Conservation (phyloP, 2,113 vertebrate genomes). For the Hemiscyllium ocellatum region DNA sequence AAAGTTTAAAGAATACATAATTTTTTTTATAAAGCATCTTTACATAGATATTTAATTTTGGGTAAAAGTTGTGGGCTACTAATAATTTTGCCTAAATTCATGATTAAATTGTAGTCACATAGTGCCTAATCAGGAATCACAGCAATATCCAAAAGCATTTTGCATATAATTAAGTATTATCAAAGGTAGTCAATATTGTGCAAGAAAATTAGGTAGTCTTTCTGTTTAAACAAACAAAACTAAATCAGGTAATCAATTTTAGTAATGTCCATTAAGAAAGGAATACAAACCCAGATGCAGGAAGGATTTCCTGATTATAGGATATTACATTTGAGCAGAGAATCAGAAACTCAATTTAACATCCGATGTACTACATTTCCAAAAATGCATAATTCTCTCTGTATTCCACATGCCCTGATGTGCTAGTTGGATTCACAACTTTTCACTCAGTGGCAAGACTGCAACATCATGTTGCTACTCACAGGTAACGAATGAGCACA, state of each 20-base stretch:
- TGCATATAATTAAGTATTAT: background rate
- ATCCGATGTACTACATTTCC: background rate
- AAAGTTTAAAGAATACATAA: background rate
- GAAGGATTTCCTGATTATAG: background rate
- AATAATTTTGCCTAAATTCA: background rate
- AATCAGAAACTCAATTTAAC: background rate
- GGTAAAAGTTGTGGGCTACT: background rate
- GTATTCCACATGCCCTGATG: background rate
- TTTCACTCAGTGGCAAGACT: background rate
- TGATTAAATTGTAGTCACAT: background rate
- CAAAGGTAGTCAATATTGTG: background rate
- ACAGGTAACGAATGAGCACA: background rate
- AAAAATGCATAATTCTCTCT: background rate
- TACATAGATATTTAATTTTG: background rate
- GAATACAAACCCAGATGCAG: background rate
- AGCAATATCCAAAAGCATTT: background rate
- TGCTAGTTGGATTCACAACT: background rate
- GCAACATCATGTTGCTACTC: background rate
- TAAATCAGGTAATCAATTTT: background rate
- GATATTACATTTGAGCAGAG: background rate
- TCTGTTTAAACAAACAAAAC: background rate
- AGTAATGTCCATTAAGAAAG: background rate
- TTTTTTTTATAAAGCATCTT: background rate
- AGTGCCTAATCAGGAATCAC: background rate
- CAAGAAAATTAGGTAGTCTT: background rate